Percentiles rank a stretch among this genome's conserved stretches.
phyloP scores from a whole-genome alignment of 2,797 vertebrate genomes.

The Rhinogobio ventralis region DNA sequence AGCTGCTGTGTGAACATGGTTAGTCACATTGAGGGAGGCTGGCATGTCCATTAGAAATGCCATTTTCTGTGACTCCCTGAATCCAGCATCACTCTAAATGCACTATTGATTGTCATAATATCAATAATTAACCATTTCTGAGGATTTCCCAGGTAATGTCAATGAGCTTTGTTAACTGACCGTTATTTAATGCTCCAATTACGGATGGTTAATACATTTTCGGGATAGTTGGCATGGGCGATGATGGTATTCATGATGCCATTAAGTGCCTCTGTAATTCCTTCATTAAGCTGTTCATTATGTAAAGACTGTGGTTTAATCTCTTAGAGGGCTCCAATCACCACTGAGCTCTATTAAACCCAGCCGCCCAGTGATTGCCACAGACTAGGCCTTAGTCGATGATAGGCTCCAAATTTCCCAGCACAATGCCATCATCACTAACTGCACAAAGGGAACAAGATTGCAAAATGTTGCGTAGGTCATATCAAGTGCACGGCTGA shows the following conservation, averaged over 20 bases:
- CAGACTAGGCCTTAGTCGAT: constrained; percentile 63
- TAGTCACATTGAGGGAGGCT: neutral
- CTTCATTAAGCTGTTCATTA: constrained; percentile 80
- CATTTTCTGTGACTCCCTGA: constrained; percentile 11
- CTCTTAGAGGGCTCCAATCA: constrained; percentile 74
- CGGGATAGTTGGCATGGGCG: constrained; percentile 39
- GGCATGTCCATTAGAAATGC: constrained; percentile 2
- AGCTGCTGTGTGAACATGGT: neutral
- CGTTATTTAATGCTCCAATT: constrained; percentile 48
- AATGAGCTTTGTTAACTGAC: constrained; percentile 46
- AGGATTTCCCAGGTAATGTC: constrained; percentile 42
- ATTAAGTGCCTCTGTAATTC: constrained; percentile 78
- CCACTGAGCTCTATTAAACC: constrained; percentile 75
- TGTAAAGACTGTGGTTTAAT: constrained; percentile 75
- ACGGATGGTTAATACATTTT: constrained; percentile 53
- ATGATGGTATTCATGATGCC: constrained; percentile 72
- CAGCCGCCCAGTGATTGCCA: constrained; percentile 70
- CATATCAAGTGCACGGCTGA: constrained; percentile 1
- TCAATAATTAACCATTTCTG: constrained; percentile 38
- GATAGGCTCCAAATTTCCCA: constrained; percentile 67
- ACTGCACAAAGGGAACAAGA: constrained; percentile 22
- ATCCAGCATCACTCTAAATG: constrained; percentile 8
- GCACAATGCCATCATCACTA: constrained; percentile 45
- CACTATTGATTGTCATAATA: neutral
- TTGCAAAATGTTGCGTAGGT: constrained; percentile 4